Conservation (phyloP, 2,888 invertebrate species). For the Opisthograptis luteolata region DNA sequence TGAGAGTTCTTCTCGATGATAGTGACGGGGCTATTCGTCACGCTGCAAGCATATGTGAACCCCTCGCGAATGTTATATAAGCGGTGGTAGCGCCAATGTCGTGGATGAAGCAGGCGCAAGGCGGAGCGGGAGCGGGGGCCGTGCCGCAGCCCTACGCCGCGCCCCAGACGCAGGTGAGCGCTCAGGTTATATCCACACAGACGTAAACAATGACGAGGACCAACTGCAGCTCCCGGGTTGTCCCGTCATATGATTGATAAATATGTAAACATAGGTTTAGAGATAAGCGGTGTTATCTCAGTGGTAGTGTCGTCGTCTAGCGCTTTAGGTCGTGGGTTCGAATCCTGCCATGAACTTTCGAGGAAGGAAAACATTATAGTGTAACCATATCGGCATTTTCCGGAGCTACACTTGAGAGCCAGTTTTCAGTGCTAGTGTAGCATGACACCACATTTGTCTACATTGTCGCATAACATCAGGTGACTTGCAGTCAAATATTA, state of each 20-base stretch:
- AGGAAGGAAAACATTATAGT: too few species aligned
- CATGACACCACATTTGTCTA: too few species aligned
- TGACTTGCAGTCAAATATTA: too few species aligned
- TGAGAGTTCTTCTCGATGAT: conserved; percentile 56
- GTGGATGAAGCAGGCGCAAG: conserved; percentile 76
- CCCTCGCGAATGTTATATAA: conserved; percentile 79
- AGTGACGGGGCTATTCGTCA: conserved; percentile 69
- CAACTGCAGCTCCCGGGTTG: conserved; percentile 35
- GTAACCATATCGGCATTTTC: too few species aligned
- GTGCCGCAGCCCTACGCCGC: conserved; percentile 63
- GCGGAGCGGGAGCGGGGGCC: conserved; percentile 47
- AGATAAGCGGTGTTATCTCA: too few species aligned
- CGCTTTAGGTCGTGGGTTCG: too few species aligned
- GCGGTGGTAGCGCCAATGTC: conserved; percentile 70
- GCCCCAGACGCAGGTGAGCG: conserved; percentile 73
- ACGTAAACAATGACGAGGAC: conserved; percentile 80
- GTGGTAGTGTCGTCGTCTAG: too few species aligned
- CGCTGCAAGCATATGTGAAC: conserved; percentile 70
- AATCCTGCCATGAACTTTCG: too few species aligned
- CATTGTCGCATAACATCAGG: too few species aligned
- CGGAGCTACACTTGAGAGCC: too few species aligned
- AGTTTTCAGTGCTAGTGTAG: too few species aligned
- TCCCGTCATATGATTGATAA: conserved; percentile 52
- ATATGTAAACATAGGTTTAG: conserved; percentile 28
- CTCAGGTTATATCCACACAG: conserved; percentile 59